Base-by-base conservation (phyloP, 2,113 vertebrate genomes). In the Platysternon megacephalum region DNA sequence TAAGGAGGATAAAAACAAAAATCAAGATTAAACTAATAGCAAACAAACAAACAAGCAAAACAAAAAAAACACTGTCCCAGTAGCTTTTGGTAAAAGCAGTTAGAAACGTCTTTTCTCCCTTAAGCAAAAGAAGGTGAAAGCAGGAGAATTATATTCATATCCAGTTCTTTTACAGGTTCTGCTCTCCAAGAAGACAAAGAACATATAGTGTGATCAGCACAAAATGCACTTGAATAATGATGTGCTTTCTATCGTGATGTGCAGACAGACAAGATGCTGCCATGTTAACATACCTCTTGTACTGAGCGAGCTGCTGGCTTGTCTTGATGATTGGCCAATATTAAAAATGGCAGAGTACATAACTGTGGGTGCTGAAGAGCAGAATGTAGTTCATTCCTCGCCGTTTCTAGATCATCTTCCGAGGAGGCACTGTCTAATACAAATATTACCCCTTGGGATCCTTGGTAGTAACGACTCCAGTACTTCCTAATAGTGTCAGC, bases 391-490 rank as follows among this genome's bases (percentile, higher is more conserved):
- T 99, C 99, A 87, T 99, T 99, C 83, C 99, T 99, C 90, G 99
- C 99, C 79, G 98, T 98, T 98, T 99, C 99, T 95, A 99, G 98
- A 93, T 99, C 99, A 90, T 99, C 99, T 97, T 99, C 99, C 29
- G 99, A 99, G 78, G 99, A 99, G 65, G 99, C 99, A 88, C 99
- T 99, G 98, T 99, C 99, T 98, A 99, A 98, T 78, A 99, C 98
- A 88, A 99, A 99, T 98, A 99, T 98, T 90, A 99, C 99, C 51
- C 99, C 99, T 98, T 99, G 99, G 76, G 99, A 99, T 93, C 99
- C 99, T 98, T 99, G 99, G 98, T 99, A 99, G 98, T 99, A 99
- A 95, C 99, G 99, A 97, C 99, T 99, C 99, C 99, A 99, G 89
- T 99, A 99, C 95, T 99, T 99, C 98, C 99, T 99, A 98, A 99